Base-by-base conservation (phyloP, 2,797 vertebrate genomes). In the Sebastes baramenuke region DNA sequence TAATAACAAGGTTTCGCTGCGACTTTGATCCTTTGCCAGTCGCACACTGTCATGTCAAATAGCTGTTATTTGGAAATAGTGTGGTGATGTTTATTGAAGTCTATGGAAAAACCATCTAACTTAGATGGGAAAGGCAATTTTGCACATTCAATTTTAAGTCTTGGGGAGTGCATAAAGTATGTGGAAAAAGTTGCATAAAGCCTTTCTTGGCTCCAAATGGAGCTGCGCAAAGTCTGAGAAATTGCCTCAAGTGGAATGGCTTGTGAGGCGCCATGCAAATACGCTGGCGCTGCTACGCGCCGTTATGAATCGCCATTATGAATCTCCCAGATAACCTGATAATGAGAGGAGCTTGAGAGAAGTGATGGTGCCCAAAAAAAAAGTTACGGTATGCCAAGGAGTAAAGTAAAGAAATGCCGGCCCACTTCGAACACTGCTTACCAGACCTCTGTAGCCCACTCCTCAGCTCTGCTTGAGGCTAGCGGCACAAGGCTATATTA, bases 11-110 rank as follows among this genome's bases (percentile, higher is more conserved):
- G 56, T 76, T 66, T 75, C 73, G 64, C 42, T 60, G 30, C 18
- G 49, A 34, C 85, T 83, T 81, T 83, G 75, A 86, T 90, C 66
- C 20, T 55, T 58, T 72, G 36, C 79, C 67, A 74, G 72, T 71
- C 8, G 0, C 54, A 27, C 59, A 74, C 27, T 49, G 54, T 72
- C 65, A 24, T 74, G 58, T 79, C 52, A 80, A 29, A 84, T 68
- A 30, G 11, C 16, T 20, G 8, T 25, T 52, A 54, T 54, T 36
- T 77, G 24, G n/a, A 72, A 70, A 69, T 5, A 46, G 56, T 8
- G 25, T 46, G 20, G 25, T 54, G 16, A 16, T 27, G 52, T 67
- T 61, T 20, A 59, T 8, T 36, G 22, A 56, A 61, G 38, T 56
- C 16, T 59, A 18, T 22, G 4, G 24, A 36, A 10, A 64, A 14